phyloP scores from a whole-genome alignment of 2,888 invertebrate genomes.

The Perizoma flavofasciatum region DNA sequence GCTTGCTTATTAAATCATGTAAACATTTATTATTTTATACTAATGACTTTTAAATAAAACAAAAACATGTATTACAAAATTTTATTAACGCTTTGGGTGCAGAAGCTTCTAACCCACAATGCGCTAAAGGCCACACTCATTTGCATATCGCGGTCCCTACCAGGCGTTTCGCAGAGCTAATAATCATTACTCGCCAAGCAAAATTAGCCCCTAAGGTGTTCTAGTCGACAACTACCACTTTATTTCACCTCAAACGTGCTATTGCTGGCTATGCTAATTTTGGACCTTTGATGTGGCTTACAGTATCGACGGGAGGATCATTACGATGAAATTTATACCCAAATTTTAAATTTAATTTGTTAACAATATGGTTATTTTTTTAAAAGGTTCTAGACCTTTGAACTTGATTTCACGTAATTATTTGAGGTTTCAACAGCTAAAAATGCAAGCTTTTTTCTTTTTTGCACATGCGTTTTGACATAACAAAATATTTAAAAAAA shows the following conservation, averaged over 20 bases:
- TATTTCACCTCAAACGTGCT: slow-evolving; percentile 77
- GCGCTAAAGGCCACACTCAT: slow-evolving; percentile 77
- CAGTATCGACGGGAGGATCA: slow-evolving; percentile 51
- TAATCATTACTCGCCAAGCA: slow-evolving; percentile 76
- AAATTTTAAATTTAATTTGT: slow-evolving; percentile 20
- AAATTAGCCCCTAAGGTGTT: slow-evolving; percentile 82
- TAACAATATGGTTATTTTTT: slow-evolving; percentile 17
- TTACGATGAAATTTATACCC: slow-evolving; percentile 38
- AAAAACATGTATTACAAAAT: too few species aligned
- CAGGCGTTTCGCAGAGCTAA: slow-evolving; percentile 62
- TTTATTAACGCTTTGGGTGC: slow-evolving; percentile 28
- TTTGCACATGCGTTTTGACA: too few species aligned
- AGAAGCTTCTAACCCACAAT: slow-evolving; percentile 37
- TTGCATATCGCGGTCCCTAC: slow-evolving; percentile 76
- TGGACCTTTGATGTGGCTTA: slow-evolving; percentile 76
- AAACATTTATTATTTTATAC: too few species aligned
- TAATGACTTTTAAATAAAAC: too few species aligned
- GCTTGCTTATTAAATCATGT: too few species aligned
- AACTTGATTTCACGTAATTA: neutral
- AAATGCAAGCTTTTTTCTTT: too few species aligned
- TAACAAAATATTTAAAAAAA: too few species aligned
- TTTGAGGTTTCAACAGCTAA: too few species aligned
- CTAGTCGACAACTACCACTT: slow-evolving; percentile 72
- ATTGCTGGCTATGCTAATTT: slow-evolving; percentile 72
- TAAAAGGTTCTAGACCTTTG: neutral